phyloP scores from a whole-genome alignment of 2,888 invertebrate genomes.

The Anoncus sp. region DNA sequence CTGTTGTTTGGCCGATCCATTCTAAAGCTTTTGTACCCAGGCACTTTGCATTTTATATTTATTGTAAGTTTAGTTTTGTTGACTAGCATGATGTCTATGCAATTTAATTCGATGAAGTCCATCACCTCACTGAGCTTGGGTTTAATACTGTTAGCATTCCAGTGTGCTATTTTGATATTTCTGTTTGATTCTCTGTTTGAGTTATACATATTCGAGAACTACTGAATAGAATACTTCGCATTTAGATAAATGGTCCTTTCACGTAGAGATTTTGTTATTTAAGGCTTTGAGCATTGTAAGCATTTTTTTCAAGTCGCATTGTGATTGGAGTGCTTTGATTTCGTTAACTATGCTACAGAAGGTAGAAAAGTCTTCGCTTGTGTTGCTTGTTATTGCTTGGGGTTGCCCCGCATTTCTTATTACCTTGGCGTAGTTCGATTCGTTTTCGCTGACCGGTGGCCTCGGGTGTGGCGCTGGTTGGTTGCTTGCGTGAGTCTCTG shows the following conservation, averaged over 20 bases:
- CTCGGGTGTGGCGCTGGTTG: not conserved
- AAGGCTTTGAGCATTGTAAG: conserved; percentile 1
- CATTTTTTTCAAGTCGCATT: conserved; percentile 24
- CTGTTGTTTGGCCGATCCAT: conserved; percentile 19
- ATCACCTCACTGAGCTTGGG: conserved; percentile 11
- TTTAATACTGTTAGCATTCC: conserved; percentile 29
- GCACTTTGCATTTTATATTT: conserved; percentile 20
- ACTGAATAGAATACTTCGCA: conserved; percentile 1
- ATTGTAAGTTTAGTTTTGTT: conserved; percentile 12
- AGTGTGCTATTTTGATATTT: conserved; percentile 12
- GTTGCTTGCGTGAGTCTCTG: too few relatives aligned
- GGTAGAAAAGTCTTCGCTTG: not conserved
- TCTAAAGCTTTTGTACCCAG: conserved; percentile 1
- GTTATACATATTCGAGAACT: not conserved
- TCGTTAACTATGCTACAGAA: not conserved
- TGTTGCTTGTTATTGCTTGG: not conserved
- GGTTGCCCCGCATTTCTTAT: not conserved
- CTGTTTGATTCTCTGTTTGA: not conserved
- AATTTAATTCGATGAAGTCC: conserved; percentile 7
- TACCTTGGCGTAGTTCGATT: not conserved
- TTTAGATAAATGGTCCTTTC: not conserved
- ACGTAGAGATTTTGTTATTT: not conserved
- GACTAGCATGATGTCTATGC: conserved; percentile 6
- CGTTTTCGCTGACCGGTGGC: not conserved
- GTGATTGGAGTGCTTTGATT: conserved; percentile 3